Percentiles rank a stretch among this genome's conserved stretches.
Conservation (phyloP, 1,140 invertebrate species). For the Halesus radiatus region DNA sequence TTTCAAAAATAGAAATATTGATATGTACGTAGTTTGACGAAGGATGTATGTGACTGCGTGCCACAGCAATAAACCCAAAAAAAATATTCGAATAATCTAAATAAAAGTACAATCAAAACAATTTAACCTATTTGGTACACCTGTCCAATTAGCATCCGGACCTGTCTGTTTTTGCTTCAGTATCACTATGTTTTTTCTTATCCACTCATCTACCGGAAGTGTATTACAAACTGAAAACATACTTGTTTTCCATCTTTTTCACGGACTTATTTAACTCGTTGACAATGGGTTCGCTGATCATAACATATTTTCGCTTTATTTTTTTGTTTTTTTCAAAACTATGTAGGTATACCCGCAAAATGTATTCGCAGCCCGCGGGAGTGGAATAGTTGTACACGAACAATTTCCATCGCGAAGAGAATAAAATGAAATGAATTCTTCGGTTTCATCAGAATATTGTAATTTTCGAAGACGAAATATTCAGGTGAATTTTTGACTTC, state of each 20-base stretch:
- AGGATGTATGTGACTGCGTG: neutral
- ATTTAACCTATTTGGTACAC: neutral
- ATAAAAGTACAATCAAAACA: too few relatives aligned
- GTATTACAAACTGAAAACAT: conserved; percentile 8
- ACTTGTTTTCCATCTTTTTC: conserved; percentile 13
- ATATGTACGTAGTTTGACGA: neutral
- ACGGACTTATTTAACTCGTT: conserved; percentile 2
- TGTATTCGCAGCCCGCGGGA: neutral
- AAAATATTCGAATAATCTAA: neutral
- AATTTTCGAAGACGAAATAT: too few relatives aligned
- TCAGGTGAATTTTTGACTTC: too few relatives aligned
- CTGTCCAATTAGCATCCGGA: neutral
- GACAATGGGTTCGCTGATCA: conserved; percentile 25
- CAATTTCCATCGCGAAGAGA: conserved; percentile 9
- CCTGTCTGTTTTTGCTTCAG: neutral
- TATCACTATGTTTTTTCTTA: neutral
- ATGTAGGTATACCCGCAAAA: neutral
- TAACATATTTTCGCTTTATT: conserved; percentile 24
- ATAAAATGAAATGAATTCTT: conserved; percentile 34
- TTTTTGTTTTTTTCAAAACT: neutral
- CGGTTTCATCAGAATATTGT: conserved; percentile 5
- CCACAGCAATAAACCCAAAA: neutral
- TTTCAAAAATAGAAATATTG: too few relatives aligned
- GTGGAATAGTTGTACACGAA: neutral
- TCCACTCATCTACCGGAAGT: neutral